Percentiles rank a stretch among this genome's conserved stretches.
These are phyloP conservation scores for Hetaerina americana DNA, from an alignment of 1,140 invertebrate genomes.

Conservation along the genomic window DNA sequence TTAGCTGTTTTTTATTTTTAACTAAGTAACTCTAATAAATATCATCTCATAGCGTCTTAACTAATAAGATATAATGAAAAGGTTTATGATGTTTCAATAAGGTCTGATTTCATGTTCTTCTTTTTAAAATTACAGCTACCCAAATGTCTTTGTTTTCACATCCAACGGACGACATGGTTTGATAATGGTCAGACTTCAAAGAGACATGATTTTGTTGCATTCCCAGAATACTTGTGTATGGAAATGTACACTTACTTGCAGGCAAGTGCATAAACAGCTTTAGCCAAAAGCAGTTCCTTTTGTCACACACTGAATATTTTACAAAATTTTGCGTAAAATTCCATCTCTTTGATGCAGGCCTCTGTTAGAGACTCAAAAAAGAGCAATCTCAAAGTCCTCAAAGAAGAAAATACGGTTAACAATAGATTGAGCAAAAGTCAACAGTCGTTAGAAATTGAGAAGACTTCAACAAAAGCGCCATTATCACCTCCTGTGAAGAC, in stretches of 20 bases:
- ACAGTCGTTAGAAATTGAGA: constrained; percentile 25
- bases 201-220: constrained; percentile 70
- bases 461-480: constrained; percentile 27
- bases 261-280: too few species aligned
- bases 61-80: too few species aligned
- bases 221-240: constrained; percentile 69
- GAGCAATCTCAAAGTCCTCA: constrained; percentile 25
- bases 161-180: constrained; percentile 73
- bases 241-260: constrained; percentile 54
- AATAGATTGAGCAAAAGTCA: constrained; percentile 21
- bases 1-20: too few species aligned
- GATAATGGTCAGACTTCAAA: constrained; percentile 60
- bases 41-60: too few species aligned
- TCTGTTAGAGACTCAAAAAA: constrained; percentile 19
- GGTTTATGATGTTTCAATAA: too few species aligned
- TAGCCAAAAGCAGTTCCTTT: too few species aligned
- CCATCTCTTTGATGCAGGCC: too few species aligned
- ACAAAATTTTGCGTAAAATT: too few species aligned
- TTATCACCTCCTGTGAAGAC: background rate
- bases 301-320: too few species aligned
- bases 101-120: too few species aligned
- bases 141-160: constrained; percentile 70
- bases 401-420: constrained; percentile 25
- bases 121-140: constrained; percentile 45
- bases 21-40: too few species aligned